Evolutionary conservation across 1,140 invertebrate species (phyloP).

Genomic region (Drosophila setifemur): DNA sequence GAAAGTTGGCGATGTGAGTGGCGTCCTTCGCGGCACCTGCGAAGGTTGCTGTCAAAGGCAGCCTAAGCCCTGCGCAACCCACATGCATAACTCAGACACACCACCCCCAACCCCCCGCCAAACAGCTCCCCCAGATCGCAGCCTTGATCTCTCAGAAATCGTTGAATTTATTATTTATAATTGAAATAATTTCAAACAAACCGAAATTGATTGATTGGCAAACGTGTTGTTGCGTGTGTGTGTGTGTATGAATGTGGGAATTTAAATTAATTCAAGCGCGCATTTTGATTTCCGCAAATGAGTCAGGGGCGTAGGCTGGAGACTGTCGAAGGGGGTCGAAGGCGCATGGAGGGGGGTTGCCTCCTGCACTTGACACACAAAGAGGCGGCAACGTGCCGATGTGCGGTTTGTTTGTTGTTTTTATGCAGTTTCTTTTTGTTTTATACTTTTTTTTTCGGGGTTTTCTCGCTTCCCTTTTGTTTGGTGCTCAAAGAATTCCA

Average conservation of each 20-base stretch:
- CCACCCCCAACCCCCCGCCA: not conserved
- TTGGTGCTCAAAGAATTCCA: constrained; percentile 10
- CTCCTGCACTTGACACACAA: constrained; percentile 45
- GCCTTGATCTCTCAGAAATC: too few species aligned
- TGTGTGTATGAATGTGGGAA: not conserved
- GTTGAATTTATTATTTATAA: too few species aligned
- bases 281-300: constrained; percentile 34
- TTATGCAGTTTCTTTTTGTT: not conserved
- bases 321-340: not conserved
- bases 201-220: constrained; percentile 26
- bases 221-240: too few species aligned
- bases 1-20: constrained; percentile 36
- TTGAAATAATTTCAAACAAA: constrained; percentile 4
- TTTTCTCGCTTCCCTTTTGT: too few species aligned
- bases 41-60: constrained; percentile 53
- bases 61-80: not conserved
- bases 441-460: not conserved
- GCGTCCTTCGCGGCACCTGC: constrained; percentile 46
- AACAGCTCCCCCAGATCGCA: too few species aligned
- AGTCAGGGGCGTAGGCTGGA: not conserved
- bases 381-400: constrained; percentile 38
- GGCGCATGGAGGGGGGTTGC: not conserved
- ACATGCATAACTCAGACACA: too few species aligned
- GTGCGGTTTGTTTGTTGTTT: constrained; percentile 37
- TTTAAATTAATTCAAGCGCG: constrained; percentile 30